These are phyloP conservation scores for Lagopus muta DNA, from an alignment of 2,113 vertebrate species.

Conservation along the genomic window DNA sequence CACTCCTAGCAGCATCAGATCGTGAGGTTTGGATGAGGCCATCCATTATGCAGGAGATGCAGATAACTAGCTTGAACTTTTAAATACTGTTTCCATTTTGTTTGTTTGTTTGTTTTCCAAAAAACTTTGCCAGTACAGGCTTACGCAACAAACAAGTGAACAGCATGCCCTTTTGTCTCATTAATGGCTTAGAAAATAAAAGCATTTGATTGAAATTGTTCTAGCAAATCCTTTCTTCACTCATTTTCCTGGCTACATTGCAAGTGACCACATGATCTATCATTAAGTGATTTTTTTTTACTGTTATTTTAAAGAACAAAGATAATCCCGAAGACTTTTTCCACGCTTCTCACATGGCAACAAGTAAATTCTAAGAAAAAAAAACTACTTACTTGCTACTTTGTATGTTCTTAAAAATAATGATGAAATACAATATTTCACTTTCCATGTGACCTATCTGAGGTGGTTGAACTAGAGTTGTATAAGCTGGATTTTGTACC, in stretches of 20 bases:
- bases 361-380: background rate
- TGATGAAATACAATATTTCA: background rate
- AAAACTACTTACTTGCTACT: background rate
- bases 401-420: background rate
- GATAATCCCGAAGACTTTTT: background rate
- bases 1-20: background rate
- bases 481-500: background rate
- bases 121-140: background rate
- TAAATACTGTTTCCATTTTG: background rate
- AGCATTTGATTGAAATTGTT: background rate
- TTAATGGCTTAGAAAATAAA: slow-evolving; percentile 34
- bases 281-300: background rate
- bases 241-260: slow-evolving; percentile 19
- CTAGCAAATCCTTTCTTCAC: background rate
- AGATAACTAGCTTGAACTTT: slow-evolving; percentile 31
- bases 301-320: background rate
- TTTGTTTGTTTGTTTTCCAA: slow-evolving; percentile 31
- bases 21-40: slow-evolving; percentile 18
- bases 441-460: background rate
- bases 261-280: background rate
- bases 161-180: background rate
- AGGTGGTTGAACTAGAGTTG: background rate
- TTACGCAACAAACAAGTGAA: background rate
- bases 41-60: background rate
- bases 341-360: background rate